phyloP scores from a whole-genome alignment of 2,113 vertebrate species.

The Calyptomena viridis region DNA sequence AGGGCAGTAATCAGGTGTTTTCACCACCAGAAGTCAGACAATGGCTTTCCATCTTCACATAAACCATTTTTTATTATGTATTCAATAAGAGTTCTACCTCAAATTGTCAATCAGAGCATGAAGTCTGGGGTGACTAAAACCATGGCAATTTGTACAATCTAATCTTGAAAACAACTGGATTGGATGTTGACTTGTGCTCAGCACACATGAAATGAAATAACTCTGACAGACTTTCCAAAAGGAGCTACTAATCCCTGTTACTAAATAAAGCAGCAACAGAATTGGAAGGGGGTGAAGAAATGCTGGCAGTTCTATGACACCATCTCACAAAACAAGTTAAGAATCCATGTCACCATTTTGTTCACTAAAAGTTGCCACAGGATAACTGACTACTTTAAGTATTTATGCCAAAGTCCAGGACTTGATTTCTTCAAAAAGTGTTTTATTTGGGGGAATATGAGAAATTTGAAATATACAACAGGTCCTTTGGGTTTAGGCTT shows the following conservation, averaged over 20 bases:
- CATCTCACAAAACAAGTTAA: conserved; percentile 7
- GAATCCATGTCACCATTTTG: neutral
- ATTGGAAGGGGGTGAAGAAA: conserved; percentile 3
- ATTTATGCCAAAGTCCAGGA: neutral
- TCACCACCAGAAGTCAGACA: neutral
- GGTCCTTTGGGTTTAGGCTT: neutral
- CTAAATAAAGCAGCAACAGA: conserved; percentile 53
- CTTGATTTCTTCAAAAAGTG: neutral
- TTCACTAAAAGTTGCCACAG: neutral
- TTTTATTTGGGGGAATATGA: neutral
- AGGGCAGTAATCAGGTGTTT: neutral
- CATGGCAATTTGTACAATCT: neutral
- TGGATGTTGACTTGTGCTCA: neutral
- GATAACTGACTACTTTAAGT: neutral
- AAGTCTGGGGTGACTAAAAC: neutral
- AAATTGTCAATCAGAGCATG: neutral
- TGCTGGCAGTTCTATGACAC: conserved; percentile 7
- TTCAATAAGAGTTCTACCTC: neutral
- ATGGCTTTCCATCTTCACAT: neutral
- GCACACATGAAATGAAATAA: neutral
- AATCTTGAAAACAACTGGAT: neutral
- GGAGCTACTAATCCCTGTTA: conserved; percentile 39
- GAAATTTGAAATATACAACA: neutral
- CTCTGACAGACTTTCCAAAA: conserved; percentile 40
- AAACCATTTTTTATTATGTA: neutral